Evolutionary conservation across 23 tunicate genomes (phyloP).

Genomic region (Aplidium turbinatum): DNA sequence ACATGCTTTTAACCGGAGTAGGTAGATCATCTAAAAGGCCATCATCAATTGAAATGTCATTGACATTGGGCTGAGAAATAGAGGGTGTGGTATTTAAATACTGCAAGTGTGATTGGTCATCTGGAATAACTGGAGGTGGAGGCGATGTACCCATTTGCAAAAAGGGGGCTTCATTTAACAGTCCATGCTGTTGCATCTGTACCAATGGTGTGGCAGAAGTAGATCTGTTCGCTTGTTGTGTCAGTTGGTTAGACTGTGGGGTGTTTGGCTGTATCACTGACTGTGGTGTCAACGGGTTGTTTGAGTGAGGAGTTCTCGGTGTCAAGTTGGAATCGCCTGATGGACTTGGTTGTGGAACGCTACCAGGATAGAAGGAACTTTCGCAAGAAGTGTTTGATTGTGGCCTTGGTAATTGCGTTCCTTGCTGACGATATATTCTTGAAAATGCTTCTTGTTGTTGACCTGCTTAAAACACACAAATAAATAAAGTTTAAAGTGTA

Average conservation of each 20-base stretch:
- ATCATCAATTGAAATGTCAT: no score
- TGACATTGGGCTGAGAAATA: background rate
- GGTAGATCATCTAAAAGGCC: constrained; percentile 43
- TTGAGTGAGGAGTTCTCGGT: constrained; percentile 66
- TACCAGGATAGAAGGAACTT: constrained; percentile 38
- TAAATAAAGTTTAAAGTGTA: no score
- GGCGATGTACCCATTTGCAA: background rate
- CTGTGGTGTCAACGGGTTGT: constrained; percentile 63
- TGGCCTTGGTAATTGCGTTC: constrained; percentile 29
- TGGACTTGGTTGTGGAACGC: constrained; percentile 77
- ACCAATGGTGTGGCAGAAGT: constrained; percentile 6
- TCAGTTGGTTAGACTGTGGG: constrained; percentile 29
- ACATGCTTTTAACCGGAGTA: constrained; percentile 36
- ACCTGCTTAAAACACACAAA: no score
- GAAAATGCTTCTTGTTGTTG: background rate
- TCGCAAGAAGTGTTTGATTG: constrained; percentile 64
- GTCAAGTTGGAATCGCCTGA: constrained; percentile 51
- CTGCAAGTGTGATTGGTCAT: constrained; percentile 78
- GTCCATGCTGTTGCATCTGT: constrained; percentile 35
- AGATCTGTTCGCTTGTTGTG: constrained; percentile 7
- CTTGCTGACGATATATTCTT: constrained; percentile 11
- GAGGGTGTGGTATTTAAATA: constrained; percentile 45
- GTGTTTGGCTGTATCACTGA: constrained; percentile 31
- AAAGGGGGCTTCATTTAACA: constrained; percentile 20
- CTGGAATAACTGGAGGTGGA: constrained; percentile 20